Conservation (phyloP, 2,797 vertebrate genomes). For the Parauchenoglanis ngamensis region DNA sequence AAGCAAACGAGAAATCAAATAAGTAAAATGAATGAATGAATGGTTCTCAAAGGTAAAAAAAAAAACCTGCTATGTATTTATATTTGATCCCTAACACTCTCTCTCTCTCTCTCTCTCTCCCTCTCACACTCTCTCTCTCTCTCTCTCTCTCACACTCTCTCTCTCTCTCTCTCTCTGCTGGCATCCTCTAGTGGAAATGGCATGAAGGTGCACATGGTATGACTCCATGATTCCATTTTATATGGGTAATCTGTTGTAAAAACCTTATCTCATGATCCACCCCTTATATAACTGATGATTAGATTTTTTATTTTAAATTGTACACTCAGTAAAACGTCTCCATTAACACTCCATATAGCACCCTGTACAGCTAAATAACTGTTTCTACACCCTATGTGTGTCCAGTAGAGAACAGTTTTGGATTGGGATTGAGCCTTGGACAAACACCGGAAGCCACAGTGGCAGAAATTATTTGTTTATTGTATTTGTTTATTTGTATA, state of each 20-base stretch:
- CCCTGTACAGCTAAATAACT: not conserved
- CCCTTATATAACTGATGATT: not conserved
- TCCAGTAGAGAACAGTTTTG: not conserved
- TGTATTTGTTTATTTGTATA: too few relatives aligned
- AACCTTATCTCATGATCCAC: not conserved
- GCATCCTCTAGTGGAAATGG: slow-evolving; percentile 5
- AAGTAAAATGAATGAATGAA: not conserved
- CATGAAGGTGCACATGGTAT: not conserved
- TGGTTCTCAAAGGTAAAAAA: not conserved
- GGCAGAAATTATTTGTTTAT: not conserved
- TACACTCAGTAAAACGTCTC: not conserved
- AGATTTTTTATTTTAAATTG: not conserved
- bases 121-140: not conserved
- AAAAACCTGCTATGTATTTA: not conserved
- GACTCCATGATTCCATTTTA: not conserved
- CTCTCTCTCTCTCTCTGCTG: not conserved
- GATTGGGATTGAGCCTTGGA: too few relatives aligned
- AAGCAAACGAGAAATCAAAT: not conserved
- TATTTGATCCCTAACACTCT: not conserved
- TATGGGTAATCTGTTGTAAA: not conserved
- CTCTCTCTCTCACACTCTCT: not conserved
- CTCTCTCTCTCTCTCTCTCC: not conserved
- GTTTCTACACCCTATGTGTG: not conserved
- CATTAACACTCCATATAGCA: too few relatives aligned
- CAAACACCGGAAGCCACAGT: not conserved